These are phyloP conservation scores for Palythoa grandiflora DNA, from an alignment of 92 coral and sea anemone genomes.

Conservation along the genomic window DNA sequence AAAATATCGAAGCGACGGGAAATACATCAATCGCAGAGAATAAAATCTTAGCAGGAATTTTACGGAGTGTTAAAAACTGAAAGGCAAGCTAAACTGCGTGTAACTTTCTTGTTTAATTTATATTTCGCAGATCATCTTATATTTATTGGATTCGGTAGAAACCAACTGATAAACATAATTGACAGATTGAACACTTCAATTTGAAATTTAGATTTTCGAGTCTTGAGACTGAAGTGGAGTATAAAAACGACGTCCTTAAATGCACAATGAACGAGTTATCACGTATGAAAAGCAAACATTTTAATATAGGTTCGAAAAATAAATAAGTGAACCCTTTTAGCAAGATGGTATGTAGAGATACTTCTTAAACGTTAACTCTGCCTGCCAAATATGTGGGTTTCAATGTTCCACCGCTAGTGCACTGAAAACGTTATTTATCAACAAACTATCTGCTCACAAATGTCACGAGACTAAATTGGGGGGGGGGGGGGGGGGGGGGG, in stretches of 20 bases:
- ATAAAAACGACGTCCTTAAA: background rate
- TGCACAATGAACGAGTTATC: background rate
- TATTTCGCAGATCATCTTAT: background rate
- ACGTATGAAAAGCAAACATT: background rate
- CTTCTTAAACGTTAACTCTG: background rate
- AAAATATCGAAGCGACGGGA: background rate
- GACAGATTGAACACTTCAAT: background rate
- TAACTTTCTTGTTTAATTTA: background rate
- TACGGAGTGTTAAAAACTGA: background rate
- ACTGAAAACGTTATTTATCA: background rate
- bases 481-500: no score
- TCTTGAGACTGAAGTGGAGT: background rate
- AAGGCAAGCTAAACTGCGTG: background rate
- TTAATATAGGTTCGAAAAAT: background rate
- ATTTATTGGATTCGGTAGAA: background rate
- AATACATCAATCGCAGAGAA: background rate
- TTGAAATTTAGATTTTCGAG: background rate
- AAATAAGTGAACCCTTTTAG: background rate
- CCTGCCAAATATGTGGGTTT: background rate
- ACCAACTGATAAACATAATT: background rate
- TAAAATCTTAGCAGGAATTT: background rate
- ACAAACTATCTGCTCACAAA: background rate
- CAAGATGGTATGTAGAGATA: background rate
- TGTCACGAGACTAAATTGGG: no score
- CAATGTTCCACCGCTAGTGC: background rate